A percentile compares a stretch with the other conserved stretches of the same genome.
Conservation (phyloP, 2,113 vertebrate species). For the Chaetura pelagica region DNA sequence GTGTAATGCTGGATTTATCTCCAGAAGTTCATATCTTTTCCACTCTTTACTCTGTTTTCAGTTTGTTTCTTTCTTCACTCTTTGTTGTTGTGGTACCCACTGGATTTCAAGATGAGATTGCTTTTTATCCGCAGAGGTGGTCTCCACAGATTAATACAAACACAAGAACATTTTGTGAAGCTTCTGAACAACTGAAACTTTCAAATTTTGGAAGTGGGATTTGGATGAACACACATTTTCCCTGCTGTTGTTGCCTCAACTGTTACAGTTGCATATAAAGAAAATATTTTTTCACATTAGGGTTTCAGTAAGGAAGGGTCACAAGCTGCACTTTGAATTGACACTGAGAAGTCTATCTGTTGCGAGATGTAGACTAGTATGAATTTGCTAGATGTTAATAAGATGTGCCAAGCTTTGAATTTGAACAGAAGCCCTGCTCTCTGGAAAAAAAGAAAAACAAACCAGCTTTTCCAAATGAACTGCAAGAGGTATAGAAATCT, state of each 20-base stretch:
- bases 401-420: background rate
- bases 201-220: background rate
- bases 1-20: background rate
- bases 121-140: background rate
- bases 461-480: background rate
- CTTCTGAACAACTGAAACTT: slow-evolving; percentile 1
- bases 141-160: background rate
- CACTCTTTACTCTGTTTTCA: background rate
- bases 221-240: background rate
- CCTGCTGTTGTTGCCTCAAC: background rate
- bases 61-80: background rate
- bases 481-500: background rate
- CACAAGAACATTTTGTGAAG: background rate
- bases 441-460: background rate
- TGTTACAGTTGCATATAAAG: background rate
- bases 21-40: background rate
- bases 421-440: background rate
- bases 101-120: slow-evolving; percentile 34
- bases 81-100: background rate
- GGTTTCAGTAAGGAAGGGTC: background rate
- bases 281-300: background rate
- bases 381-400: background rate
- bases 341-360: background rate
- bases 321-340: background rate
- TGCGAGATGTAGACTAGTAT: background rate